A percentile compares a stretch with the other conserved stretches of the same genome.
Evolutionary conservation across 2,113 vertebrate genomes (phyloP).

Genomic region (Catharus minimus): DNA sequence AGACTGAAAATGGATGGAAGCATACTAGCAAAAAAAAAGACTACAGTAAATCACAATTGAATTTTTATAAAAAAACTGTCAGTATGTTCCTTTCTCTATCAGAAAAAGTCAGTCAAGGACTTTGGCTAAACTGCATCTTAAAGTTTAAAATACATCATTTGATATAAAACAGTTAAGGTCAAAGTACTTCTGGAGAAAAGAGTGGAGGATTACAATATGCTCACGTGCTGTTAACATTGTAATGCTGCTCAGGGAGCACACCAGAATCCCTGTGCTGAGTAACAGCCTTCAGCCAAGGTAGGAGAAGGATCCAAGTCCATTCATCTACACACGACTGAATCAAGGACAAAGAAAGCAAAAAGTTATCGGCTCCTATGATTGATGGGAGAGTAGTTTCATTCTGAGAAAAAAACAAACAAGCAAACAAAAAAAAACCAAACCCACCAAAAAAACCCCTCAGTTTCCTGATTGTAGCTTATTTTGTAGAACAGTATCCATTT

Average conservation of each 20-base stretch:
- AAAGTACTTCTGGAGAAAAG: neutral
- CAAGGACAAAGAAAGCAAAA: neutral
- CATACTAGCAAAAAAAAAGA: neutral
- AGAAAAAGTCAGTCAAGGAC: constrained; percentile 17
- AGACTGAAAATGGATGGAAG: constrained; percentile 11
- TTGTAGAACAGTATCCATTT: neutral
- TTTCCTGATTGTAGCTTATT: neutral
- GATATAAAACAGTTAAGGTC: neutral
- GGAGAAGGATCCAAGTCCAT: neutral
- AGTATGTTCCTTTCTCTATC: neutral
- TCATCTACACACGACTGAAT: neutral
- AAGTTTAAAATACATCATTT: constrained; percentile 8
- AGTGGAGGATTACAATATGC: neutral
- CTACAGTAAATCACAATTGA: constrained; percentile 3
- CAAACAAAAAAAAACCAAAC: no score
- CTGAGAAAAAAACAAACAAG: neutral
- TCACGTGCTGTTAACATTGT: neutral
- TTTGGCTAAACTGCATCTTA: neutral
- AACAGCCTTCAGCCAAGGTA: neutral
- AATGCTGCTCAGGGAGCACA: neutral
- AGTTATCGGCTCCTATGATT: neutral
- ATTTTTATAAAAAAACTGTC: constrained; percentile 9
- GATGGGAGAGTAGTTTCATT: neutral
- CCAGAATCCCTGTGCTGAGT: neutral
- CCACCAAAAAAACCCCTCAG: neutral